Evolutionary conservation across 1,140 invertebrate species (phyloP).

Genomic region (Habropoda laboriosa): DNA sequence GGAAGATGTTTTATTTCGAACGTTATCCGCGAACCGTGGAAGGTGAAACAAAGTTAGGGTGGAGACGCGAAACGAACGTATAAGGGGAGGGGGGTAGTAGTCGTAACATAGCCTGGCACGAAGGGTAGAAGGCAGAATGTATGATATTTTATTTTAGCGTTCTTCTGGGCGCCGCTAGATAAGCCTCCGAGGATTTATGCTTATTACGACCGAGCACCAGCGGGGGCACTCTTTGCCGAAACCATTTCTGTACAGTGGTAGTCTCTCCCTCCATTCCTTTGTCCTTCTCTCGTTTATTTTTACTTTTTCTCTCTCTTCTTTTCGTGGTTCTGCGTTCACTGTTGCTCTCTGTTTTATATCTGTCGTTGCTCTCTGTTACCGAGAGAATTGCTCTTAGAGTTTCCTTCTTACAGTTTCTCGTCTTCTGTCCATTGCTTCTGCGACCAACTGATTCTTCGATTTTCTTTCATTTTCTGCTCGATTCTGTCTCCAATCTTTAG

Average conservation of each 20-base stretch:
- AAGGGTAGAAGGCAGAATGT: constrained; percentile 76
- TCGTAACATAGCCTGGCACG: constrained; percentile 62
- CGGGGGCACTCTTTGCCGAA: constrained; percentile 68
- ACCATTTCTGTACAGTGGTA: constrained; percentile 63
- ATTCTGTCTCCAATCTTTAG: background rate
- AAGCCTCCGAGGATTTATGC: constrained; percentile 81
- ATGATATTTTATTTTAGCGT: constrained; percentile 82
- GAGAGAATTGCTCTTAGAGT: background rate
- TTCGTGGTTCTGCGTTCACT: background rate
- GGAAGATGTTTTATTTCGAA: constrained; percentile 35
- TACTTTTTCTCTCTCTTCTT: background rate
- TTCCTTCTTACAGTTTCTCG: background rate
- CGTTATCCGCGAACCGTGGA: constrained; percentile 19
- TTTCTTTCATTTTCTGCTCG: background rate
- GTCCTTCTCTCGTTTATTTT: constrained; percentile 35
- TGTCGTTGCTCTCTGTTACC: constrained; percentile 1
- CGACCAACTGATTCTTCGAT: background rate
- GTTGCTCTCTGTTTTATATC: constrained; percentile 8
- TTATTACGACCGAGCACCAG: constrained; percentile 78
- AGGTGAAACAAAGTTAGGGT: constrained; percentile 35
- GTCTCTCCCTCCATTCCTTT: constrained; percentile 42
- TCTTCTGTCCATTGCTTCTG: constrained; percentile 15
- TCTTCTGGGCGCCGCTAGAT: constrained; percentile 80
- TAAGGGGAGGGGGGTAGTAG: constrained; percentile 30
- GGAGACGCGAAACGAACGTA: constrained; percentile 50